Evolutionary conservation across 2,113 vertebrate species (phyloP).

Genomic region (Lycocorax pyrrhopterus): DNA sequence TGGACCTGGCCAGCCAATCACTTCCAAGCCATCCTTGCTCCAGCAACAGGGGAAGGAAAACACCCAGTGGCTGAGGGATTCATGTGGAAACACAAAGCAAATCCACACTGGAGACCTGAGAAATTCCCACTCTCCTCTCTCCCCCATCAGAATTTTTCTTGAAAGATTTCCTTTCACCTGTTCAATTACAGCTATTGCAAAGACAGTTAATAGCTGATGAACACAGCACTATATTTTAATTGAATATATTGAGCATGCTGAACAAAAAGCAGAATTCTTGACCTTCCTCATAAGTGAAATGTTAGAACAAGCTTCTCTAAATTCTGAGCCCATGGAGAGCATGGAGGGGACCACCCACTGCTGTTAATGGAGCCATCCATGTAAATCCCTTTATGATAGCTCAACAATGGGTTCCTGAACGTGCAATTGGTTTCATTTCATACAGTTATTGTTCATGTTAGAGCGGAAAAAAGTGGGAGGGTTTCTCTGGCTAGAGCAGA

Average conservation of each 20-base stretch:
- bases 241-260: conserved; percentile 28
- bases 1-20: not conserved
- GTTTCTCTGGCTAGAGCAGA: not conserved
- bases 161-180: conserved; percentile 34
- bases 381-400: not conserved
- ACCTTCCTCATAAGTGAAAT: conserved; percentile 48
- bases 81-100: not conserved
- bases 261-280: conserved; percentile 54
- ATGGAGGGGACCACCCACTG: not conserved
- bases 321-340: not conserved
- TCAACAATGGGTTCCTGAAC: not conserved
- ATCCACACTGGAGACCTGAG: not conserved
- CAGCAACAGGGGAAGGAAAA: not conserved
- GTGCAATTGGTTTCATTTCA: conserved; percentile 6
- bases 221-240: conserved; percentile 43
- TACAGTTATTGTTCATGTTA: not conserved
- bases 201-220: conserved; percentile 52
- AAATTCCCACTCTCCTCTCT: not conserved
- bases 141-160: not conserved
- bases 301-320: conserved; percentile 19
- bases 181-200: conserved; percentile 59
- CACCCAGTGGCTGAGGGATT: not conserved
- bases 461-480: not conserved
- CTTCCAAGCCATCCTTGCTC: not conserved
- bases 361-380: not conserved